Base-by-base conservation (phyloP, 2,113 vertebrate genomes). In the Lutjanus erythropterus region DNA sequence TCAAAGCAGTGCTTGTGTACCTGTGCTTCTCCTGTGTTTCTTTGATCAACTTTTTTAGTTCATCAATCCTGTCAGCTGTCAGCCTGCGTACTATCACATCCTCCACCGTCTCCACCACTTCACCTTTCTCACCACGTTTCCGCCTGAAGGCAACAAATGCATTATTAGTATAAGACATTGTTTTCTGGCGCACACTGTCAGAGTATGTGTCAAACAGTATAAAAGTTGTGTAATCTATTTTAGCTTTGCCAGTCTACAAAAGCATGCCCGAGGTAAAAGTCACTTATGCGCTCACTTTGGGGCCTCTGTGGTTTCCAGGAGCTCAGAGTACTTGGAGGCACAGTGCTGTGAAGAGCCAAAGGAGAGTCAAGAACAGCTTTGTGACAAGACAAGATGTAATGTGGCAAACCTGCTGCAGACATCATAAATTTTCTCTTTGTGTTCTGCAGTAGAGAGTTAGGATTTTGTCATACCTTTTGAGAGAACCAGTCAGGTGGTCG, bases 61-160 rank as follows among this genome's bases (percentile, higher is more conserved):
- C 97, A 49, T 98, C 97, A 42, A 99, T 97, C 92, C 97, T 90
- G 83, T 99, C 97, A 49, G 96, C 95, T 5, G 97, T 98, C 82
- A 99, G 93, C 89, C 96, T 96, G 72, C 97, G 93, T 49, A 99
- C 97, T 75, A 99, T 99, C 83, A 99, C 96, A 78, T 99, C 97
- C 93, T 98, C 97, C 86, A 98, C 96, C 0, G 98, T 99, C 95
- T 99, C 98, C 23, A 99, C 97, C 88, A 98, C 97, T 87, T 99
- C 97, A 60, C 98, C 97, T 61, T 97, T 97, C 88, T 99, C 97
- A 10, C 97, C 97, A 9, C 98, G 96, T 89, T 99, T 99, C 78
- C 97, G 96, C 83, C 97, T 99, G 81, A 27, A 23, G 59, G 77
- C 4, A 76, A 68, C 35, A 78, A 52, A 59, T 16, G 21, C 29